Evolutionary conservation across 2,888 invertebrate genomes (phyloP).

Genomic region (Callosobruchus maculatus): DNA sequence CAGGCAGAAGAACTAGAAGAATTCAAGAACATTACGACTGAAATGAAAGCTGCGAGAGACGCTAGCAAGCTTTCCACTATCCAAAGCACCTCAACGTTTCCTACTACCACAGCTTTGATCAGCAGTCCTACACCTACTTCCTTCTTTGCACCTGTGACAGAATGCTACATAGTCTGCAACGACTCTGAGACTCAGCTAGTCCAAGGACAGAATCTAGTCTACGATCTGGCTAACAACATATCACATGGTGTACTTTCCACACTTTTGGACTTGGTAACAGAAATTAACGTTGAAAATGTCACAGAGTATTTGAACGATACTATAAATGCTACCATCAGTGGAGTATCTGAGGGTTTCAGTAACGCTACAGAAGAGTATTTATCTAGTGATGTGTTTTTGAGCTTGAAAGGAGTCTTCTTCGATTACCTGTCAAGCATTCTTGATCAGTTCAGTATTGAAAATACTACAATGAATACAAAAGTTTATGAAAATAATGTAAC

Average conservation of each 20-base stretch:
- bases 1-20: conserved; percentile 53
- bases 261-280: neutral
- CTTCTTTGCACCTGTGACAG: neutral
- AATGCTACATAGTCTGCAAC: neutral
- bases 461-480: conserved; percentile 9
- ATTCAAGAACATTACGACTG: conserved; percentile 48
- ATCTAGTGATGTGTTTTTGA: neutral
- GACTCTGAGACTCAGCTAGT: neutral
- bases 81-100: neutral
- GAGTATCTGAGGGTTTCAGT: neutral
- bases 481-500: conserved; percentile 8
- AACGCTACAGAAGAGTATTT: neutral
- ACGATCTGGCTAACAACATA: neutral
- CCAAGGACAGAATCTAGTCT: neutral
- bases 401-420: conserved; percentile 22
- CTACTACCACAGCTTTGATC: conserved; percentile 6
- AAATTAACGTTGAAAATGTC: neutral
- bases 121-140: conserved; percentile 2
- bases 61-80: neutral
- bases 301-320: neutral
- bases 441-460: conserved; percentile 8
- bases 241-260: neutral
- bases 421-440: conserved; percentile 29
- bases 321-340: neutral
- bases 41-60: neutral